These are phyloP conservation scores for Homalodisca vitripennis DNA, from an alignment of 1,140 invertebrate species.

Conservation along the genomic window DNA sequence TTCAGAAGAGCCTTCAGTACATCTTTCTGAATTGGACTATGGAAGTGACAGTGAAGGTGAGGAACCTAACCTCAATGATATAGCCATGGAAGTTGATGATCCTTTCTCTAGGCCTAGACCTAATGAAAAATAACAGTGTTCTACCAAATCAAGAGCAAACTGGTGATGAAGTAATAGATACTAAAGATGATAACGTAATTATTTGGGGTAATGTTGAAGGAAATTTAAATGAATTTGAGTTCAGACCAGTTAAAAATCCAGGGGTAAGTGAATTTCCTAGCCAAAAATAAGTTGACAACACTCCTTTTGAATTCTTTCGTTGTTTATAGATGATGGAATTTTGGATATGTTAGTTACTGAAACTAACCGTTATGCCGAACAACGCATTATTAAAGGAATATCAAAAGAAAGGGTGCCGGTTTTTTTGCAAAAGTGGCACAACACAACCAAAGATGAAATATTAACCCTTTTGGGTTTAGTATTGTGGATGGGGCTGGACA, in stretches of 20 bases:
- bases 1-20: no score
- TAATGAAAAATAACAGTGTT: no score
- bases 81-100: no score
- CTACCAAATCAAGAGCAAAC: no score
- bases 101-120: no score
- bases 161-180: neutral
- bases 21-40: no score
- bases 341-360: neutral
- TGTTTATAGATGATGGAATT: neutral
- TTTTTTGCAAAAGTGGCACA: neutral
- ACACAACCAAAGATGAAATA: no score
- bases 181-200: neutral
- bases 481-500: neutral
- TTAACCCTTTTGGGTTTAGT: neutral
- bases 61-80: no score
- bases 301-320: constrained; percentile 7
- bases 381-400: neutral
- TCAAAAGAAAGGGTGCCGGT: neutral
- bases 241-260: neutral
- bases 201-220: neutral
- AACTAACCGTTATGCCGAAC: neutral
- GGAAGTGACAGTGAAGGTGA: no score
- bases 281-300: neutral
- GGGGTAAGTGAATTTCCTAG: neutral
- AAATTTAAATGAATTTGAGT: no score